Conservation (phyloP, 2,888 invertebrate genomes). For the Machimus rusticus region DNA sequence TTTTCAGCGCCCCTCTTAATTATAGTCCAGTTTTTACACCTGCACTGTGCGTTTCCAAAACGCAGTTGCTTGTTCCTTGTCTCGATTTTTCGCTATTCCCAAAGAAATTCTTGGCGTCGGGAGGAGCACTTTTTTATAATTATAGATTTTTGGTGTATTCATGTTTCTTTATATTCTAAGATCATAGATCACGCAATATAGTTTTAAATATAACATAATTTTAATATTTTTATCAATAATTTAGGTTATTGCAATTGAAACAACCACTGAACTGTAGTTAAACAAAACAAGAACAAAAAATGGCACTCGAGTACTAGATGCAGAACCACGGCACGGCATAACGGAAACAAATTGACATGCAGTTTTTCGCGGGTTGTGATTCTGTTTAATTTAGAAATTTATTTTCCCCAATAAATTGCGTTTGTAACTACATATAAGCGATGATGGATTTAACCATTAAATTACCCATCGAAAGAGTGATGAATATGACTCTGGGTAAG, state of each 20-base stretch:
- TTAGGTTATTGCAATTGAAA: background rate
- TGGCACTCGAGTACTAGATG: background rate
- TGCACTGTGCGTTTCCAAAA: too few species aligned
- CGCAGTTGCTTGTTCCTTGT: too few species aligned
- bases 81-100: too few species aligned
- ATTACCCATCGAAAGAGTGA: background rate
- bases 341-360: background rate
- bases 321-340: background rate
- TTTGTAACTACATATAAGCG: background rate
- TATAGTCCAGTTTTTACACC: too few species aligned
- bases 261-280: background rate
- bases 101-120: too few species aligned
- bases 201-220: background rate
- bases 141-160: too few species aligned
- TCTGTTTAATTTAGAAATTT: background rate
- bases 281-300: background rate
- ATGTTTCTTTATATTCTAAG: too few species aligned
- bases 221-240: background rate
- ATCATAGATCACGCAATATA: too few species aligned
- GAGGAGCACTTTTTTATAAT: too few species aligned
- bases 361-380: background rate
- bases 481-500: conserved; percentile 3
- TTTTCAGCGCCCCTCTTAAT: too few species aligned
- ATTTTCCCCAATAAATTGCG: background rate
- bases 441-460: background rate